Evolutionary conservation across 2,797 vertebrate species (phyloP).

Genomic region (Coluber constrictor): DNA sequence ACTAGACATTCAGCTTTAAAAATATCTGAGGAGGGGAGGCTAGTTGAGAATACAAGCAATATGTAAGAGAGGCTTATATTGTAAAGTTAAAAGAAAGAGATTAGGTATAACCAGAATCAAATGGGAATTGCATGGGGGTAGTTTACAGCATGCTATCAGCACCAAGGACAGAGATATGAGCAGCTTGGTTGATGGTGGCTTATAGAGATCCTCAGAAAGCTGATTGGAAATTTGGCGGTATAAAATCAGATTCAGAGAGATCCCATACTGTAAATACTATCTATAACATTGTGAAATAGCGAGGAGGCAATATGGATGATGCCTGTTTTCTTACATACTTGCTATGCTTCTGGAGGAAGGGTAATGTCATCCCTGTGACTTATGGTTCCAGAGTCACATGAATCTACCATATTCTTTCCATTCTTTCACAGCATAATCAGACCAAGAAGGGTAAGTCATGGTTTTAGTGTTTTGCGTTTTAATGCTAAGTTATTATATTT

Average conservation of each 20-base stretch:
- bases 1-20: not conserved
- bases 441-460: slow-evolving; percentile 59
- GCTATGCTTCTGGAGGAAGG: slow-evolving; percentile 39
- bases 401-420: slow-evolving; percentile 40
- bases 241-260: slow-evolving; percentile 36
- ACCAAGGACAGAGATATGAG: slow-evolving; percentile 60
- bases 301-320: slow-evolving; percentile 38
- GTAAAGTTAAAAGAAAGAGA: slow-evolving; percentile 16
- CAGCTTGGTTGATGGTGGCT: slow-evolving; percentile 27
- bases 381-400: slow-evolving; percentile 31
- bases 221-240: slow-evolving; percentile 35
- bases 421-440: slow-evolving; percentile 49
- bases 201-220: slow-evolving; percentile 39
- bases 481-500: slow-evolving; percentile 43
- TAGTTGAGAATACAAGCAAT: not conserved
- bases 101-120: slow-evolving; percentile 7
- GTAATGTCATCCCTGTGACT: slow-evolving; percentile 46
- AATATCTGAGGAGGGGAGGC: slow-evolving; percentile 1
- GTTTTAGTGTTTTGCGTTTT: slow-evolving; percentile 45
- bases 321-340: slow-evolving; percentile 33
- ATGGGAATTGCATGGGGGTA: not conserved
- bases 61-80: not conserved
- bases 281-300: slow-evolving; percentile 36
- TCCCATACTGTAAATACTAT: slow-evolving; percentile 28
- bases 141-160: slow-evolving; percentile 46